Evolutionary conservation across 64 coral and sea anemone genomes (phyloP), one percentile per base, ranked within the genome.

Genomic region (Porites lutea): DNA sequence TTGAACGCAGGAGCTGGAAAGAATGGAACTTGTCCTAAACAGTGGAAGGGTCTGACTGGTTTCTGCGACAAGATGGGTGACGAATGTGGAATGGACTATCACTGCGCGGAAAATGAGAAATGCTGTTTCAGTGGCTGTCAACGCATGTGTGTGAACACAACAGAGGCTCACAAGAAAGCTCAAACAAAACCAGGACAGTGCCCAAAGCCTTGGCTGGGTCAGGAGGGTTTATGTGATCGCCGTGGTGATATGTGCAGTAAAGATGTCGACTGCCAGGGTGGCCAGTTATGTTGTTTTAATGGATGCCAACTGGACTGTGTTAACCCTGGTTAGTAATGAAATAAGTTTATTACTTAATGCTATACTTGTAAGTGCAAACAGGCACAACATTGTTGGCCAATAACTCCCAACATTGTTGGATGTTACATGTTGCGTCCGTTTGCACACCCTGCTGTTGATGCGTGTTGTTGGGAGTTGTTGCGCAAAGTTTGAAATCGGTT

Each of bases 111-210:
- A 74, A 93, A 86, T 58, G 58, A 93, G 46, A 86, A 93, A 51
- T 93, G 91, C 62, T 93, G 91, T 46, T 93, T 87, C 52, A 93
- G 85, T 72, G 91, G 91, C 45, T 93, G 91, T 52, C 91, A 93
- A 47, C 60, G 64, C 27, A 60, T 87, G 91, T 93, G 91, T 60
- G 21, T 93, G 16, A 73, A 91, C 10, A 68, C 81, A 0, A 68
- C 81, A 52, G 81, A 84, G 23, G 63, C 61, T 68, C 81, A 84
- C 18, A 13, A 84, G 62, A 84, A 63, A 84, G 81, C 14, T 22
- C 8, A 48, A 49, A 84, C 14, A 20, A 92, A 84, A 12, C 72
- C 71, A 22, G 90, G 90, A 6, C 15, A 57, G 1, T 92, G 90
- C 22, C 90, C 90, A 2, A 73, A 81, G 23, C 58, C 80, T 3